Evolutionary conservation across 2,797 vertebrate species (phyloP).

Genomic region (Liasis olivaceus): DNA sequence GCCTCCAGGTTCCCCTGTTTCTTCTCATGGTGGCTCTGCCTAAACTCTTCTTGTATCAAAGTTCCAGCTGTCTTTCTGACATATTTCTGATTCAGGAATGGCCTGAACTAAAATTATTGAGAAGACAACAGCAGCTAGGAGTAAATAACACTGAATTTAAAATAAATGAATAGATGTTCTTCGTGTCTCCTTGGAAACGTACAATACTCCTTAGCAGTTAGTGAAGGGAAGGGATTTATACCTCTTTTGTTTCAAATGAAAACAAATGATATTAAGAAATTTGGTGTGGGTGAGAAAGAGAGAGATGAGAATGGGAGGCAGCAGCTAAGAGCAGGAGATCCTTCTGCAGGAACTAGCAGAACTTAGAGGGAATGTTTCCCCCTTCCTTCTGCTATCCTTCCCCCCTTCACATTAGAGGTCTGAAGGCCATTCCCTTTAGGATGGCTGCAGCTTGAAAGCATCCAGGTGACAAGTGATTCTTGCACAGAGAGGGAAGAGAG

Average conservation of each 20-base stretch:
- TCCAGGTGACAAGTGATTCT: not conserved
- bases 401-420: not conserved
- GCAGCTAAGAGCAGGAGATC: not conserved
- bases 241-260: constrained; percentile 15
- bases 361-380: not conserved
- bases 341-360: not conserved
- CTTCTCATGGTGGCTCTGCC: not conserved
- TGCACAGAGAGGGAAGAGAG: not conserved
- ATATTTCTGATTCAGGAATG: not conserved
- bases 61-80: not conserved
- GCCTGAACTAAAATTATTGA: not conserved
- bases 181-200: constrained; percentile 56
- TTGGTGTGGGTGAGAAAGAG: no score
- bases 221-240: fast-evolving
- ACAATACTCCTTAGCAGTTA: not conserved
- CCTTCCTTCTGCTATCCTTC: not conserved
- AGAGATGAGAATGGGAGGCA: not conserved
- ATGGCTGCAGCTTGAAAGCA: not conserved
- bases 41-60: not conserved
- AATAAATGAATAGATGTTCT: constrained; percentile 6
- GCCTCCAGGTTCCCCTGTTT: not conserved
- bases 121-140: not conserved
- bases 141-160: constrained; percentile 25
- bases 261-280: not conserved
- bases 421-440: not conserved